Evolutionary conservation across 1,140 invertebrate genomes (phyloP), one percentile per base, ranked within the genome.

Genomic region (Whitmania pigra): DNA sequence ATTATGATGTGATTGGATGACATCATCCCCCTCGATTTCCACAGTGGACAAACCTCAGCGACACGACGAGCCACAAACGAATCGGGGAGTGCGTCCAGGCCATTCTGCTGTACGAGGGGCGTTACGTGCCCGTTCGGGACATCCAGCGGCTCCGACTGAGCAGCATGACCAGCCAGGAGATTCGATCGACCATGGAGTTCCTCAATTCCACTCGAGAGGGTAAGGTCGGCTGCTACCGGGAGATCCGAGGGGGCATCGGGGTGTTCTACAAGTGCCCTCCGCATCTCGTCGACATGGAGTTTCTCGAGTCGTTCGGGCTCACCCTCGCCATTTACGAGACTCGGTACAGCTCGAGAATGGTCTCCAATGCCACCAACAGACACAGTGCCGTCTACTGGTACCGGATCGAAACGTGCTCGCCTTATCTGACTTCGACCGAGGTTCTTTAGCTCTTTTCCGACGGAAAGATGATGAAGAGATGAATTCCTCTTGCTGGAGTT

Each of bases 261-360:
- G 31, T 70, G 11, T 70, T 70, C 53, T 70, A 70, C 43, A 70
- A 70, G 29, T 70, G 69, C 49, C 69, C 69, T 9, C 69, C 69
- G 6, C 31, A 53, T 22, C 29, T 70, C 36, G 69, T 70, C n/a
- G 69, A 70, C 53, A 54, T 25, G n/a, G 53, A 49, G n/a, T 49
- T 43, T 53, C 53, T 70, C 29, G 69, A 70, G 43, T 70, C 53
- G 4, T 70, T 49, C 29, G 29, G 69, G 6, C 31, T 70, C 15
- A 36, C 40, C 5, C 53, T 36, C 29, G n/a, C 25, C 20, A 70
- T 25, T 4, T 70, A 70, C n/a, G 49, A 70, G 53, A 27, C 49
- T 3, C 40, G 49, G 7, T 70, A 70, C 49, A 49, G 53, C 49
- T 25, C 43, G 3, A 70, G 31, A 7, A 36, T 53, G 22, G 69